Conservation (phyloP, 2,888 invertebrate genomes). For the Allacma fusca region DNA sequence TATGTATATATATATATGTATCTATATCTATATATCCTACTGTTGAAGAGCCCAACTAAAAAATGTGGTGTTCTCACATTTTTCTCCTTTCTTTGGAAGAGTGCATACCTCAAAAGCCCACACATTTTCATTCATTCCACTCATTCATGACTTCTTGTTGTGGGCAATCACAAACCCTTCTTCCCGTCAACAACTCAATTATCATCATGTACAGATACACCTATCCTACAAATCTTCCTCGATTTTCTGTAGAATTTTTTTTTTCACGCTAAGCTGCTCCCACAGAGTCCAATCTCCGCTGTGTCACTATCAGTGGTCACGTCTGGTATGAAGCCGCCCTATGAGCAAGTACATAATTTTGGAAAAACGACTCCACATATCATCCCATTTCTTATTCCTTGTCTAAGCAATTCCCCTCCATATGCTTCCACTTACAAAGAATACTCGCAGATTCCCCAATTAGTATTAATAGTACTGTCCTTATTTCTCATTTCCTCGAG, state of each 20-base stretch:
- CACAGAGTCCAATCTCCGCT: not conserved
- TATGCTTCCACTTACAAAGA: no score
- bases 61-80: not conserved
- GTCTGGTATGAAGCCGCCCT: not conserved
- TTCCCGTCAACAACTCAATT: constrained; percentile 24
- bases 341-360: no score
- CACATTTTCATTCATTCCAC: constrained; percentile 25
- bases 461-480: no score
- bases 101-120: constrained; percentile 14
- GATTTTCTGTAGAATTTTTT: not conserved
- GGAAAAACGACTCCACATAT: no score
- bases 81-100: constrained; percentile 10
- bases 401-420: no score
- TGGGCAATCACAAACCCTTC: constrained; percentile 6
- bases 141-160: constrained; percentile 24
- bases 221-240: not conserved
- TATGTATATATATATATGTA: not conserved
- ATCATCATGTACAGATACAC: not conserved
- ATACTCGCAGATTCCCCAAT: no score
- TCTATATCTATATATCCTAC: not conserved
- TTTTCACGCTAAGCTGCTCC: not conserved
- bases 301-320: not conserved
- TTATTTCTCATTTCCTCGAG: no score
- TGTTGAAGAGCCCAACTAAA: not conserved
- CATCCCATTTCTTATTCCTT: no score